Evolutionary conservation across 1,140 invertebrate species (phyloP).

Genomic region (Bradysia coprophila): DNA sequence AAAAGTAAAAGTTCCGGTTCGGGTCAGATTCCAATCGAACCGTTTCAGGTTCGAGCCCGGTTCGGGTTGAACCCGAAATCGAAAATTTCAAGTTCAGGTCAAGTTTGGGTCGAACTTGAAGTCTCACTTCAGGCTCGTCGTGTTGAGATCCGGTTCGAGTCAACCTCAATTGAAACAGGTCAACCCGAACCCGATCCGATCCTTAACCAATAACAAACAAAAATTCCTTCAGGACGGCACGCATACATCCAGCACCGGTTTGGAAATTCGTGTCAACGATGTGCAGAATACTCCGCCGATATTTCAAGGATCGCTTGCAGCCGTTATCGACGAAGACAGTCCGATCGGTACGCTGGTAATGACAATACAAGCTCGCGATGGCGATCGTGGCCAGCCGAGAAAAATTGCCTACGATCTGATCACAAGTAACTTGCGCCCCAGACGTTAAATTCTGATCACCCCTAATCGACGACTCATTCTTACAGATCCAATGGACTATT

Average conservation of each 20-base stretch:
- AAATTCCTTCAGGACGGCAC: constrained; percentile 45
- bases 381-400: constrained; percentile 59
- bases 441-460: not conserved
- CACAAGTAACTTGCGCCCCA: constrained; percentile 44
- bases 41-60: no score
- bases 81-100: no score
- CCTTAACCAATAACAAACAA: no score
- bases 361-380: constrained; percentile 60
- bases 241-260: constrained; percentile 45
- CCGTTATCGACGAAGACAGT: constrained; percentile 64
- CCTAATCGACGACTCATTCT: no score
- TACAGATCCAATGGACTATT: constrained; percentile 72
- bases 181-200: no score
- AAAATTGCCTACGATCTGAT: constrained; percentile 59
- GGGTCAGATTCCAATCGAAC: no score
- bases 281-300: constrained; percentile 67
- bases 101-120: no score
- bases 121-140: no score
- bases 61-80: no score
- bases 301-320: constrained; percentile 61
- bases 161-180: no score
- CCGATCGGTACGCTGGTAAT: constrained; percentile 68
- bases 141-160: no score
- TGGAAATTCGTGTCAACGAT: constrained; percentile 61
- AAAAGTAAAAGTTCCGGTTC: no score